phyloP scores from a whole-genome alignment of 2,888 invertebrate species.

The Ellobium chinense region DNA sequence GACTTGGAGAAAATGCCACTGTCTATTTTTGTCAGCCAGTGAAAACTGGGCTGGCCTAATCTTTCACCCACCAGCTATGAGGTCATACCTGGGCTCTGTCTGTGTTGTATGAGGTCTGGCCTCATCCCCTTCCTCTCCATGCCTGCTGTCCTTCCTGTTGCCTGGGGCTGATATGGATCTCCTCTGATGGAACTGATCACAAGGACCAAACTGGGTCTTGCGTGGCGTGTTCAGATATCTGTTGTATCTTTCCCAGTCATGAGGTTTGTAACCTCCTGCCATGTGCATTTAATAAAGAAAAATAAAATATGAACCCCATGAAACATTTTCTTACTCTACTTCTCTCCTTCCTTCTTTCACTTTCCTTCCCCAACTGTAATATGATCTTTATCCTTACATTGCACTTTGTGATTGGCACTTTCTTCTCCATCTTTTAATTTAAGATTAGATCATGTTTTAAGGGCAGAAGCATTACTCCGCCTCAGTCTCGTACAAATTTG shows the following conservation, averaged over 20 bases:
- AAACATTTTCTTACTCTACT: neutral
- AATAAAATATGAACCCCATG: neutral
- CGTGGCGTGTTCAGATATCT: slow-evolving; percentile 51
- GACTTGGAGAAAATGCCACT: too few species aligned
- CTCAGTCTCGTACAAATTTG: too few species aligned
- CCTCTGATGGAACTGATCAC: slow-evolving; percentile 16
- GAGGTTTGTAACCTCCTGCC: slow-evolving; percentile 47
- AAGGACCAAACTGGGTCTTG: slow-evolving; percentile 47
- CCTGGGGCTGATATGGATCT: slow-evolving; percentile 41
- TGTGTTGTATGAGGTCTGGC: neutral
- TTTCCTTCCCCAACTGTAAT: too few species aligned
- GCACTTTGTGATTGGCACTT: too few species aligned
- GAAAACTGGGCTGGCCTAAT: too few species aligned
- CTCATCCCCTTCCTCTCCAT: neutral
- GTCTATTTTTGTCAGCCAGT: too few species aligned
- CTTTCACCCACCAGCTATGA: too few species aligned
- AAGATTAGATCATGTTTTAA: too few species aligned
- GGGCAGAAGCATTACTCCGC: too few species aligned
- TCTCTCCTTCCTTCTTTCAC: neutral
- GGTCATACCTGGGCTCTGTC: neutral
- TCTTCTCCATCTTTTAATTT: too few species aligned
- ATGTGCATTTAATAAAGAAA: neutral
- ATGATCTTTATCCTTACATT: neutral
- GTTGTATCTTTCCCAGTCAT: slow-evolving; percentile 51
- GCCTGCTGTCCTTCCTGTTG: neutral